Evolutionary conservation across 2,797 vertebrate species (phyloP), one percentile per base, ranked within the genome.

Genomic region (Loris lydekkerianus): DNA sequence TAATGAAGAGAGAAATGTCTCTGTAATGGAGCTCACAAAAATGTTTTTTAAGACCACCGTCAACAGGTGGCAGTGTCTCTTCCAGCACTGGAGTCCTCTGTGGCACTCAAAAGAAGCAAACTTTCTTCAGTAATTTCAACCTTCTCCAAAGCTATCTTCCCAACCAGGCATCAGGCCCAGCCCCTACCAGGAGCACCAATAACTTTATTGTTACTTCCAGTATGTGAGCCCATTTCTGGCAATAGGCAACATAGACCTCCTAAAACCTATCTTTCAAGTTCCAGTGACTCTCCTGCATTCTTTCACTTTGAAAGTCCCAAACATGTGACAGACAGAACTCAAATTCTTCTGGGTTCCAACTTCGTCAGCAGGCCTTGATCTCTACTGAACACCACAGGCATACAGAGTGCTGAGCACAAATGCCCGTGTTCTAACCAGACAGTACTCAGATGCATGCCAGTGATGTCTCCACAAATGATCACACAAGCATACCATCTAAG

Each of bases 1-100:
- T 56, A 91, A 97, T n/a, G 43, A 85, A 91, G 29, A 94, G 63
- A 97, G 78, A 40, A 40, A 70, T 25, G 27, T 78, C 49, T 53
- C 84, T 53, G 49, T 53, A 14, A 53, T 17, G 53, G 60, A 60
- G 10, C 4, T 2, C 58, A 89, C 37, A 29, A 46, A 95, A 91
- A 17, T 25, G 9, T 60, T 82, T 72, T n/a, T 83, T 76, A 40
- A 63, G 89, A 93, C 46, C 29, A 56, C 5, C 43, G 92, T 0
- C 3, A 2, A 85, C 21, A 67, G 4, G 9, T 70, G 69, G 31
- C 34, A 92, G 65, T 31, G 2, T 63, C 70, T 88, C 31, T 92
- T 86, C 40, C 27, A 87, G 63, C 34, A 31, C 84, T 34, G 67
- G 20, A 67, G 31, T 46, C 31, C 43, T 63, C 43, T 25, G 34